A percentile compares a stretch with the other conserved stretches of the same genome.
Conservation (phyloP, 2,113 vertebrate genomes). For the Pandion haliaetus region DNA sequence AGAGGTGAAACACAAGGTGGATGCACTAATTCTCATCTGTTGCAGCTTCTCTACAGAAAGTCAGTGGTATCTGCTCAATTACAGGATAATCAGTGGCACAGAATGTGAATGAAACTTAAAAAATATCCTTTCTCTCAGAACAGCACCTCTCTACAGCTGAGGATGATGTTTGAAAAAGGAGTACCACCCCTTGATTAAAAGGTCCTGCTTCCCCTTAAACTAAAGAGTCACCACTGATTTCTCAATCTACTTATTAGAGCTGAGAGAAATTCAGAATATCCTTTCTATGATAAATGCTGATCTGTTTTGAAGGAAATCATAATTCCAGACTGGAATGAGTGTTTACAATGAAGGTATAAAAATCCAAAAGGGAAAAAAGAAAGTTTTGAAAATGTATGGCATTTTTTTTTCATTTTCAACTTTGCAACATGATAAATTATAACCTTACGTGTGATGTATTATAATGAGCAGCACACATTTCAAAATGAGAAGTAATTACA, state of each 20-base stretch:
- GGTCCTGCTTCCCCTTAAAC: background rate
- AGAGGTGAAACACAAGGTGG: background rate
- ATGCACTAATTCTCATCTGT: background rate
- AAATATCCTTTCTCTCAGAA: background rate
- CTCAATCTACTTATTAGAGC: background rate
- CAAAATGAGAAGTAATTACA: constrained; percentile 61
- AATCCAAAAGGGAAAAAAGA: background rate
- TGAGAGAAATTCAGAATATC: background rate
- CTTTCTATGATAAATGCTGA: background rate
- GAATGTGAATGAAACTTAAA: background rate
- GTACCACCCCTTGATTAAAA: background rate
- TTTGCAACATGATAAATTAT: constrained; percentile 8
- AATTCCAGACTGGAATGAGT: background rate
- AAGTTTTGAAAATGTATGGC: background rate
- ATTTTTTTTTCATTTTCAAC: background rate
- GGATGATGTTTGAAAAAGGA: background rate
- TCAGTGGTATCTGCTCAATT: background rate
- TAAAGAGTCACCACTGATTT: background rate
- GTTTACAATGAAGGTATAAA: background rate
- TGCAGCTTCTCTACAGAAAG: background rate
- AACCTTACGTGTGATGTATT: constrained; percentile 4
- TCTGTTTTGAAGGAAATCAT: background rate
- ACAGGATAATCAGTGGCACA: background rate
- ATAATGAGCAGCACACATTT: constrained; percentile 6
- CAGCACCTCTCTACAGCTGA: background rate